Percentiles rank a stretch among this genome's conserved stretches.
Conservation (phyloP, 2,888 invertebrate genomes). For the Yponomeuta evonymella region DNA sequence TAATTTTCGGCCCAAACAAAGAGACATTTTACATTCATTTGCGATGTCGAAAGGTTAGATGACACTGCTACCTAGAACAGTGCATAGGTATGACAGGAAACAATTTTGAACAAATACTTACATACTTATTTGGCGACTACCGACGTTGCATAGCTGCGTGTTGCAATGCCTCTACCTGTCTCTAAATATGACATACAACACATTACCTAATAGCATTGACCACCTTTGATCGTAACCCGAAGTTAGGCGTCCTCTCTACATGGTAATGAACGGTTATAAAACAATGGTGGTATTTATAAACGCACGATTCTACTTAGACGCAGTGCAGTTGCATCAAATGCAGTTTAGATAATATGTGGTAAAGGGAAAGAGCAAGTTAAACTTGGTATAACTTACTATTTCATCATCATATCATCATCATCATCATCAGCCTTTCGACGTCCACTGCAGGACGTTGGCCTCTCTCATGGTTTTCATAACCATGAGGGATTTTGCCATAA, state of each 20-base stretch:
- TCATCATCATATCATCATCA: no score
- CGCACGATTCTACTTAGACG: no score
- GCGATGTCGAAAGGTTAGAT: neutral
- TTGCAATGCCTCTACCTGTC: neutral
- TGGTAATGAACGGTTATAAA: neutral
- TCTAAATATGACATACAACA: neutral
- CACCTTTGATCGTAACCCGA: neutral
- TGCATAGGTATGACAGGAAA: neutral
- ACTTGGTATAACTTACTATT: no score
- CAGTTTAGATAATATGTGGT: no score
- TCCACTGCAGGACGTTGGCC: no score
- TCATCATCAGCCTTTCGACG: no score
- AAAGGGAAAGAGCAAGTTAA: no score
- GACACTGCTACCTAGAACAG: neutral
- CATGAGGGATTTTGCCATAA: no score
- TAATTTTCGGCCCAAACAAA: neutral
- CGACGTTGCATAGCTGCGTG: neutral
- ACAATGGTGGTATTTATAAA: neutral
- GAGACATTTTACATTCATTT: neutral
- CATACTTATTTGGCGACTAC: neutral
- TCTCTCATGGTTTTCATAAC: no score
- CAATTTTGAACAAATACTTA: slow-evolving; percentile 1
- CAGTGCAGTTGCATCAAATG: no score
- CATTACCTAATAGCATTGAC: neutral
- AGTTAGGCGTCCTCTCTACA: neutral